Evolutionary conservation across 2,888 invertebrate genomes (phyloP).

Genomic region (Andricus curvator): DNA sequence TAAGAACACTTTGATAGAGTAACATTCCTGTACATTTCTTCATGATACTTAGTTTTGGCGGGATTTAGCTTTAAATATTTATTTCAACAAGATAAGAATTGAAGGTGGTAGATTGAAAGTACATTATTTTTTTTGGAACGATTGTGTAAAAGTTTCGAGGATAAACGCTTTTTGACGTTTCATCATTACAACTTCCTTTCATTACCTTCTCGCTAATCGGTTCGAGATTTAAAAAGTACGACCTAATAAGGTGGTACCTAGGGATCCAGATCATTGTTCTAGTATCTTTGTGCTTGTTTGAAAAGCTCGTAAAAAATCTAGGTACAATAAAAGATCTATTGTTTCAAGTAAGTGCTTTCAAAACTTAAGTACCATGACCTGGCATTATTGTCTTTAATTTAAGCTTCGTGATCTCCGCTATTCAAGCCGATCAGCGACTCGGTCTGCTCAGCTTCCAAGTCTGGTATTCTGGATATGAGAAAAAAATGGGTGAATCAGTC

Average conservation of each 20-base stretch:
- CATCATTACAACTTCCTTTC: background rate
- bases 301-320: conserved; percentile 45
- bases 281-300: conserved; percentile 41
- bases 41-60: background rate
- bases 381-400: conserved; percentile 70
- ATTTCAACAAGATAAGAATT: conserved; percentile 1
- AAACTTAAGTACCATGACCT: conserved; percentile 51
- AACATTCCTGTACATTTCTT: conserved; percentile 25
- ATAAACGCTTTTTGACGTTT: conserved; percentile 6
- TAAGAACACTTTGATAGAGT: conserved; percentile 9
- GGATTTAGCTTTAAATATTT: background rate
- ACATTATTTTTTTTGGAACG: background rate
- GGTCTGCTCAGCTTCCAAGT: conserved; percentile 84
- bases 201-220: background rate
- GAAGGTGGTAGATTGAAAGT: background rate
- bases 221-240: conserved; percentile 2
- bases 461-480: conserved; percentile 80
- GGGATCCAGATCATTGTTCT: conserved; percentile 43
- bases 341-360: conserved; percentile 22
- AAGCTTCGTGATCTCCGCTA: conserved; percentile 81
- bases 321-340: conserved; percentile 37
- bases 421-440: conserved; percentile 84
- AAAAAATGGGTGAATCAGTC: conserved; percentile 30
- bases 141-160: conserved; percentile 25
- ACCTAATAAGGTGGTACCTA: background rate